Evolutionary conservation across 2,113 vertebrate species (phyloP), one percentile per base, ranked within the genome.

Genomic region (Arvicanthis niloticus): DNA sequence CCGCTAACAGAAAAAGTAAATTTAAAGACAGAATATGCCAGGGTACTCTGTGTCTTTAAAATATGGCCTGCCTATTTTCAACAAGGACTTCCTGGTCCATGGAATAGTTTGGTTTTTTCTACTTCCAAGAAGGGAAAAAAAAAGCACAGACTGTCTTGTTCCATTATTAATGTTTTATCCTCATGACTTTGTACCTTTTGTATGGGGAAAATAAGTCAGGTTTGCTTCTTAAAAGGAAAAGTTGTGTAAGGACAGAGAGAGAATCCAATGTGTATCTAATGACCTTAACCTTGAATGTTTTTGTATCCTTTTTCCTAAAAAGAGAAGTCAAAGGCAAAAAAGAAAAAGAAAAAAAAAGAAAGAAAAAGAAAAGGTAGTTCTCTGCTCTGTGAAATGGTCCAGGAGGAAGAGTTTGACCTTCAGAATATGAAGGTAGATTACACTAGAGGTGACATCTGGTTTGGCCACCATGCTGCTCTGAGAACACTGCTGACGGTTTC

Each of bases 331-430:
- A 1, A 26, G 40, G 1, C 60, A 10, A 7, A 16, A 80, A 11
- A 7, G 11, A 75, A 7, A 22, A n/a, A n/a, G n/a, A n/a, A n/a
- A n/a, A n/a, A n/a, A n/a, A n/a, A n/a, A n/a, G n/a, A n/a, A n/a
- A n/a, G n/a, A n/a, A n/a, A n/a, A n/a, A n/a, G n/a, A n/a, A n/a
- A n/a, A n/a, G n/a, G n/a, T 12, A 85, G 24, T 29, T 92, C 45
- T 29, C 58, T 45, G n/a, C 89, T 72, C 53, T 92, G 85, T 89
- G 81, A 92, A 96, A 89, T 34, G 73, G 29, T 34, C 94, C 34
- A 76, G 22, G 5, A 22, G 80, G n/a, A 76, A 90, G 92, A 6
- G 19, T 51, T 62, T 72, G 72, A 72, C 7, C 10, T 45, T 31
- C 29, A 24, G 80, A 80, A 81, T 10, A 26, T 21, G 45, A 21